These are phyloP conservation scores for Pollenia griseotomentosa DNA, from an alignment of 2,888 invertebrate species.

Conservation along the genomic window DNA sequence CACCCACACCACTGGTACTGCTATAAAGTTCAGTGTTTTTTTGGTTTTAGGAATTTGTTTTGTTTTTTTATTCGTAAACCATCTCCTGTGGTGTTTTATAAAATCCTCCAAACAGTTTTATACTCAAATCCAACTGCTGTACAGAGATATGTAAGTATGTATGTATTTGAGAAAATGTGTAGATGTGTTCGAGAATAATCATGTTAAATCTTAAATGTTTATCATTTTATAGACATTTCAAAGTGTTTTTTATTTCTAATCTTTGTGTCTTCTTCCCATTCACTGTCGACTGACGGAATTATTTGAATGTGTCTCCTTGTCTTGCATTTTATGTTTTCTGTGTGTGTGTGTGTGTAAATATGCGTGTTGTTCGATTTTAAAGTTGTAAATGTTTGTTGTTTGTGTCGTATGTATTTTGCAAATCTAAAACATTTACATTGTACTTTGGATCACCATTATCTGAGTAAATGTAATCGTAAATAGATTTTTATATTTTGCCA, in stretches of 20 bases:
- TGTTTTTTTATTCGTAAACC: slow-evolving; percentile 62
- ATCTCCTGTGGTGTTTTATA: slow-evolving; percentile 75
- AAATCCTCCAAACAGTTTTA: slow-evolving; percentile 73
- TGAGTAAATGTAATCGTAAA: slow-evolving; percentile 66
- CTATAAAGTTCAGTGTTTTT: slow-evolving; percentile 44
- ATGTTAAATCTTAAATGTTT: slow-evolving; percentile 67
- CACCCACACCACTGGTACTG: slow-evolving; percentile 48
- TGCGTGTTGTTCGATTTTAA: slow-evolving; percentile 9
- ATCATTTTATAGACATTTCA: slow-evolving; percentile 66
- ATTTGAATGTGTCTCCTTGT: slow-evolving; percentile 6
- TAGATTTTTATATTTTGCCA: slow-evolving; percentile 66
- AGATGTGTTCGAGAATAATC: slow-evolving; percentile 45
- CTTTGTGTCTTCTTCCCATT: slow-evolving; percentile 18
- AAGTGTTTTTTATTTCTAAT: slow-evolving; percentile 45
- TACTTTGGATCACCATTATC: slow-evolving; percentile 43
- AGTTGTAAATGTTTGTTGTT: slow-evolving; percentile 27
- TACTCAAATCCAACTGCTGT: slow-evolving; percentile 6
- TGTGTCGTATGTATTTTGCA: slow-evolving; percentile 12
- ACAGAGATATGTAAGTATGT: neutral
- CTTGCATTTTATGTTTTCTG: neutral
- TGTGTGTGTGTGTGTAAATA: neutral
- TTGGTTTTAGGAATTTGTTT: slow-evolving; percentile 46
- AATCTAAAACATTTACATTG: slow-evolving; percentile 57
- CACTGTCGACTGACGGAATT: slow-evolving; percentile 9
- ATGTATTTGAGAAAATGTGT: slow-evolving; percentile 1